Conservation (phyloP, 1,140 invertebrate genomes). For the Zaprionus gabonicus region DNA sequence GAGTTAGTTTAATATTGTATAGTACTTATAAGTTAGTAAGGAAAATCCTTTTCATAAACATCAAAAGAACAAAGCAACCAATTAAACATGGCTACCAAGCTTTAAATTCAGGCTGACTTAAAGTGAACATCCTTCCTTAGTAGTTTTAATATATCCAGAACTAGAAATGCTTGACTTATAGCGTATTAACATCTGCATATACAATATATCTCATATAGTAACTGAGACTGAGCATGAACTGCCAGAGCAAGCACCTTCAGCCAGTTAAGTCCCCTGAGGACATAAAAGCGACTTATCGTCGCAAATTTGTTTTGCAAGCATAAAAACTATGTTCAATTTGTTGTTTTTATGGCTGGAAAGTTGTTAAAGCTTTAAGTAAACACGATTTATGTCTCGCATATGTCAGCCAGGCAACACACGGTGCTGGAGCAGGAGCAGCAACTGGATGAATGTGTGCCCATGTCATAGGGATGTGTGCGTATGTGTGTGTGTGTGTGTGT, state of each 20-base stretch:
- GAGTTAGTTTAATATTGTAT: no score
- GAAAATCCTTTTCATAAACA: no score
- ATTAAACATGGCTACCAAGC: no score
- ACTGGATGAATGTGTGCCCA: neutral
- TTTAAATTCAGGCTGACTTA: no score
- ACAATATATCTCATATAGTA: neutral
- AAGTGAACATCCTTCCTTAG: no score
- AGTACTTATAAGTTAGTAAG: no score
- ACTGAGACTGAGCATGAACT: no score
- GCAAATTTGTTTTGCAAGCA: conserved; percentile 31
- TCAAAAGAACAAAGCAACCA: no score
- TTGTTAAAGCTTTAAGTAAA: conserved; percentile 49
- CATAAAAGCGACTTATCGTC: conserved; percentile 33
- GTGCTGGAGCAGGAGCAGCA: no score
- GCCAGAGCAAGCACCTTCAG: neutral
- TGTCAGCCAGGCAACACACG: conserved; percentile 7
- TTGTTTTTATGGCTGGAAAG: conserved; percentile 45
- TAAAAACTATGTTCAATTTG: conserved; percentile 40
- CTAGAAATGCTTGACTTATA: neutral
- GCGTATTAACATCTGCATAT: neutral
- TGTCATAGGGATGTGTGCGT: neutral
- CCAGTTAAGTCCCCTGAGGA: neutral
- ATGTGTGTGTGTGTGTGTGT: neutral
- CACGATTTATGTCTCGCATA: conserved; percentile 45
- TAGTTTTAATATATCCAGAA: no score